Percentiles rank a stretch among this genome's conserved stretches.
phyloP scores from a whole-genome alignment of 1,140 invertebrate species.

The Spodoptera frugiperda region DNA sequence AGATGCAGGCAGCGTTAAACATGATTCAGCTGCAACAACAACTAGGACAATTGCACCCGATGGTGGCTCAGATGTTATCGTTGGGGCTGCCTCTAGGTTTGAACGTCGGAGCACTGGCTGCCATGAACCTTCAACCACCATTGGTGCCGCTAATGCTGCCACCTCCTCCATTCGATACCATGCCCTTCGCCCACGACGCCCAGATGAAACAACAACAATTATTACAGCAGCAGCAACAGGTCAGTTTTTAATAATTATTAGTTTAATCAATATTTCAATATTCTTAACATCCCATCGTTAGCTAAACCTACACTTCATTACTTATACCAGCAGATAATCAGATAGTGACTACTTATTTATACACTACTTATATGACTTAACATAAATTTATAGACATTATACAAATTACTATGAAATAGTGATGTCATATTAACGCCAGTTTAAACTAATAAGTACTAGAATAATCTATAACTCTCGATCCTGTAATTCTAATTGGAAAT shows the following conservation, averaged over 20 bases:
- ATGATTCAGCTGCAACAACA: slow-evolving; percentile 96
- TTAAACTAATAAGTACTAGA: background rate
- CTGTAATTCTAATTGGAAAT: background rate
- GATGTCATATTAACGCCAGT: slow-evolving; percentile 15
- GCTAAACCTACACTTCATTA: background rate
- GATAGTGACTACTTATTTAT: background rate
- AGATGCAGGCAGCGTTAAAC: slow-evolving; percentile 94
- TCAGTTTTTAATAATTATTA: slow-evolving; percentile 76
- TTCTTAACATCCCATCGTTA: background rate
- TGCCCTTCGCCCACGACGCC: slow-evolving; percentile 86
- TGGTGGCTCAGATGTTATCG: slow-evolving; percentile 88
- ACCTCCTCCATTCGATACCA: slow-evolving; percentile 90
- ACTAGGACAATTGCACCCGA: slow-evolving; percentile 92
- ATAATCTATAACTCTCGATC: slow-evolving; percentile 14
- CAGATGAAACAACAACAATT: slow-evolving; percentile 90
- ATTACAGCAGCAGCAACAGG: slow-evolving; percentile 90
- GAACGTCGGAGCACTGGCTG: slow-evolving; percentile 93
- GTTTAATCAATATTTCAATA: background rate
- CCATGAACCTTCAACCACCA: slow-evolving; percentile 95
- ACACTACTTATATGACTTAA: background rate
- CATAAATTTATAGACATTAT: slow-evolving; percentile 10
- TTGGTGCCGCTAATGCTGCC: slow-evolving; percentile 96
- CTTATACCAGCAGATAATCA: background rate
- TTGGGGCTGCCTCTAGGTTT: slow-evolving; percentile 94
- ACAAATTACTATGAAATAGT: slow-evolving; percentile 11